These are phyloP conservation scores for Typhlichthys subterraneus DNA, from an alignment of 2,797 vertebrate species.

Conservation along the genomic window DNA sequence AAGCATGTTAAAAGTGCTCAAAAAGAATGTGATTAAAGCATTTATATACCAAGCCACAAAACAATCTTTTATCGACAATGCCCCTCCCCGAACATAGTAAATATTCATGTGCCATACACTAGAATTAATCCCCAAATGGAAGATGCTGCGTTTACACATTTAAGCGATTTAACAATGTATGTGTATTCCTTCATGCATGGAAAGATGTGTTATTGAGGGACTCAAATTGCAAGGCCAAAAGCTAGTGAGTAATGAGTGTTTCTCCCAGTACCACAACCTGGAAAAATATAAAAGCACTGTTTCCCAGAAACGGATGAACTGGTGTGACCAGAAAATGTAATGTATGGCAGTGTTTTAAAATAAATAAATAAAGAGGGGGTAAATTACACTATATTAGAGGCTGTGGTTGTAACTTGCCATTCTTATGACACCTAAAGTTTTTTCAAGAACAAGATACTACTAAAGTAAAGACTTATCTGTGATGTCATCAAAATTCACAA, in stretches of 20 bases:
- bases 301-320: neutral
- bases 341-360: no score
- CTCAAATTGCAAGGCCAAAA: neutral
- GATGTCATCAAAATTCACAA: neutral
- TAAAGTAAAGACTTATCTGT: constrained; percentile 1
- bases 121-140: neutral
- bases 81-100: constrained; percentile 29
- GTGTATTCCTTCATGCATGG: constrained; percentile 1
- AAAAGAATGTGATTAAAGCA: constrained; percentile 80
- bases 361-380: no score
- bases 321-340: neutral
- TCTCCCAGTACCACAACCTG: constrained; percentile 20
- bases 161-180: neutral
- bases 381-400: no score
- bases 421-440: no score
- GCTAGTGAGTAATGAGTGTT: neutral
- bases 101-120: constrained; percentile 58
- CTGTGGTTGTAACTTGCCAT: no score
- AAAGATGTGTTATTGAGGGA: neutral
- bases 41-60: constrained; percentile 83
- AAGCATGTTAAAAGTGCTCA: constrained; percentile 99
- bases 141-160: neutral
- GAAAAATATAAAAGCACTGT: constrained; percentile 11
- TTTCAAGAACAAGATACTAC: constrained; percentile 3
- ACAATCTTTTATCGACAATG: constrained; percentile 67